These are phyloP conservation scores for Acanthopleura granulata DNA, from an alignment of 2,888 invertebrate species.

Conservation along the genomic window DNA sequence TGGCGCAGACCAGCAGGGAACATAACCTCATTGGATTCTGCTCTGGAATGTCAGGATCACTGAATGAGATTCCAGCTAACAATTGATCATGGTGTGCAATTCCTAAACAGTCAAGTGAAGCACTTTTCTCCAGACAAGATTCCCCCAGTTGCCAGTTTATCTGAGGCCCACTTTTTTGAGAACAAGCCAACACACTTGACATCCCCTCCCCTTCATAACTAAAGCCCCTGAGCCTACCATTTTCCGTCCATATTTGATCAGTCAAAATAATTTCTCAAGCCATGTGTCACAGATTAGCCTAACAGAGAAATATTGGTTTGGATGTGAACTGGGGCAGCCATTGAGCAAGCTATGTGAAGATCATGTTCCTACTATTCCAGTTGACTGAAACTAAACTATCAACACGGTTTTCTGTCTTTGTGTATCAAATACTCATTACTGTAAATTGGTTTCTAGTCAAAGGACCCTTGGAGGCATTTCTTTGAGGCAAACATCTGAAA, in stretches of 20 bases:
- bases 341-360: neutral
- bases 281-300: constrained; percentile 17
- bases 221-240: neutral
- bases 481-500: too few species aligned
- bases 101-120: too few species aligned
- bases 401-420: too few species aligned
- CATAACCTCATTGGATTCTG: too few species aligned
- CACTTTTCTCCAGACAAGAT: too few species aligned
- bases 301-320: constrained; percentile 4
- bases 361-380: too few species aligned
- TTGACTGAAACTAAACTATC: too few species aligned
- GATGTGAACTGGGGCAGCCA: neutral
- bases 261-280: constrained; percentile 14
- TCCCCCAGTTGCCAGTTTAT: too few species aligned
- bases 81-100: neutral
- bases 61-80: neutral
- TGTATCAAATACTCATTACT: too few species aligned
- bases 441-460: too few species aligned
- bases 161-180: neutral
- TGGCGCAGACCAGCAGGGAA: too few species aligned
- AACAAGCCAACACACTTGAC: neutral
- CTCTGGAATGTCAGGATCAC: neutral
- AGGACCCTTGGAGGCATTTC: too few species aligned
- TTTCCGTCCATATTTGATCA: constrained; percentile 10
- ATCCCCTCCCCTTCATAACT: neutral